phyloP scores from a whole-genome alignment of 2,113 vertebrate genomes.

The Nerophis ophidion region DNA sequence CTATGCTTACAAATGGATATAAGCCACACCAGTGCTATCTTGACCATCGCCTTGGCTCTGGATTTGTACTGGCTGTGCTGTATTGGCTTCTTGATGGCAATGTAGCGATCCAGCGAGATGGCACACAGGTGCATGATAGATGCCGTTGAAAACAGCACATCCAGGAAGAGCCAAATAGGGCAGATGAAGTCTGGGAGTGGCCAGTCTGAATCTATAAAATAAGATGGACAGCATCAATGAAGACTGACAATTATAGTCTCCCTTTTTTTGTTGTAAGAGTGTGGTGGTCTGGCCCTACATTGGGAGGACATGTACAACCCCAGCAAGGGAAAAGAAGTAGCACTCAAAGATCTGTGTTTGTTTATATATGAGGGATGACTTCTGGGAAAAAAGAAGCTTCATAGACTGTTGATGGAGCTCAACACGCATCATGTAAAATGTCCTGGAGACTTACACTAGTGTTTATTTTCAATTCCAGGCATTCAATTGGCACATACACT shows the following conservation, averaged over 20 bases:
- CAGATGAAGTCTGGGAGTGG: constrained; percentile 86
- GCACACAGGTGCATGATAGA: constrained; percentile 98
- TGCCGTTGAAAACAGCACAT: constrained; percentile 95
- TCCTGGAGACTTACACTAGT: constrained; percentile 41
- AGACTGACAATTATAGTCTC: not conserved
- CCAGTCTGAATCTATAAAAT: constrained; percentile 85
- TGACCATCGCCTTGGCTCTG: constrained; percentile 84
- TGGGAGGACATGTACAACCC: constrained; percentile 20
- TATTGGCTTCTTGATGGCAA: constrained; percentile 97
- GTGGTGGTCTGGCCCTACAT: not conserved
- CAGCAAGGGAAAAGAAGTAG: constrained; percentile 35
- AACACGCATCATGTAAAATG: constrained; percentile 48
- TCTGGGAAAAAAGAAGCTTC: constrained; percentile 38
- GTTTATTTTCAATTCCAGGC: constrained; percentile 61
- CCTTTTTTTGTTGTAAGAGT: no score
- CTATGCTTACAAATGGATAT: constrained; percentile 89
- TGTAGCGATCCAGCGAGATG: constrained; percentile 95
- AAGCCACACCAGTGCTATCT: constrained; percentile 92
- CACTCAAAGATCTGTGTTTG: constrained; percentile 51
- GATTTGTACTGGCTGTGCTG: constrained; percentile 96
- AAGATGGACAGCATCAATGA: constrained; percentile 18
- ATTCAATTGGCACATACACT: constrained; percentile 17
- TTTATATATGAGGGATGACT: constrained; percentile 54
- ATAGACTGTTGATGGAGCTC: constrained; percentile 58
- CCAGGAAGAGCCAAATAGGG: constrained; percentile 95